Base-by-base conservation (phyloP, 2,797 vertebrate genomes). In the Gallinago nigripennis region DNA sequence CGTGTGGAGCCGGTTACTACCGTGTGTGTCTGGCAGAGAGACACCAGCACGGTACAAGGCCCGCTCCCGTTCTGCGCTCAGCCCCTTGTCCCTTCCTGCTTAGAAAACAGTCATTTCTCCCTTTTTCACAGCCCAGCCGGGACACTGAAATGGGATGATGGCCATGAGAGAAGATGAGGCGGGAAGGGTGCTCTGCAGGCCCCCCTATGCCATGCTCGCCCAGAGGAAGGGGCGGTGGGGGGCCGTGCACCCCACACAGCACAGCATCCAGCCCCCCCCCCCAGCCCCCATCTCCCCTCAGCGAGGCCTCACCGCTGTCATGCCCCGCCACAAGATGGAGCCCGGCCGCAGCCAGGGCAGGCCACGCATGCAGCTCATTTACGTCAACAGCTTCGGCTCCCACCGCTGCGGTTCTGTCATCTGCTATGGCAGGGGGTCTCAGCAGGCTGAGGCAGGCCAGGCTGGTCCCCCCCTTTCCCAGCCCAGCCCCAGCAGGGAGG, bases 321-420 rank as follows among this genome's bases (percentile, higher is more conserved):
- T 37, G 69, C 61, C 13, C 18, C 20, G 0, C 15, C 25, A 4
- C 48, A 16, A 12, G 24, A 92, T 45, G 93, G 92, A 73, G 41
- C n/a, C 57, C 14, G 64, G 33, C 39, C 20, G 23, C 18, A 17
- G 23, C 6, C 24, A 6, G 1, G 11, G 18, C 15, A 13, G 8
- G 35, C 45, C 11, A 0, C 31, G 0, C 2, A 1, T 56, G 51
- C 92, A 27, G 25, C 39, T 94, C 4, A 56, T 98, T 69, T 98
- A 97, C 6, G 82, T 97, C 87, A 86, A 48, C 46, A 88, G 82
- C 80, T 98, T 98, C 8, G 98, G 97, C 51, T 94, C 94, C 21
- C 97, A 98, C 85, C 95, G 41, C 58, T 91, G 93, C 2, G 96
- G 97, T 60, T 8, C 84, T 4, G 20, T 96, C 24, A 43, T 97